Conservation (phyloP, 2,113 vertebrate species). For the Syngnathus scovelli region DNA sequence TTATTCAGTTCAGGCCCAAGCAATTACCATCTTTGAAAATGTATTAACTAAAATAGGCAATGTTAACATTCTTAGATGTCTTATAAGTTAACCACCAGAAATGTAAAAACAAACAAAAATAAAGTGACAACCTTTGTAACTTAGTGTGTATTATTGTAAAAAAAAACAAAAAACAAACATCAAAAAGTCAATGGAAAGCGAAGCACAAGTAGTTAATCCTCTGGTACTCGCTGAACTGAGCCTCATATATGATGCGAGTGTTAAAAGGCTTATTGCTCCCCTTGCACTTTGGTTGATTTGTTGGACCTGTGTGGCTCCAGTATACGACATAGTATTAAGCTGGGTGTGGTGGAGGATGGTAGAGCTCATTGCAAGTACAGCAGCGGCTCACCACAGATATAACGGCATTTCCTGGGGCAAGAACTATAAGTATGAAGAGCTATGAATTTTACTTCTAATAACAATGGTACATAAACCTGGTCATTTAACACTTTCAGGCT, state of each 20-base stretch:
- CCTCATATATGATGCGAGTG: not conserved
- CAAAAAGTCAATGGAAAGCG: not conserved
- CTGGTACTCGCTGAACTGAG: conserved; percentile 1
- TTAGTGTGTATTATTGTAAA: not conserved
- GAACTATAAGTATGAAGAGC: not conserved
- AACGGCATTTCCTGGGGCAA: not conserved
- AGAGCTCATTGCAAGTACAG: not conserved
- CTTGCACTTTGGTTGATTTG: not conserved
- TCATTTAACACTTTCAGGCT: not conserved
- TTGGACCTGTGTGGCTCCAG: not conserved
- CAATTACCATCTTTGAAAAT: not conserved
- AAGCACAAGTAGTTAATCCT: not conserved
- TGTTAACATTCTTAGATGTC: not conserved
- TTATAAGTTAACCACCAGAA: not conserved
- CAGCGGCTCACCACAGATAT: not conserved
- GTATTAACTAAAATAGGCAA: not conserved
- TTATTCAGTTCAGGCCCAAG: too few species aligned
- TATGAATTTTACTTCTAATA: not conserved
- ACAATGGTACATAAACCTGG: not conserved
- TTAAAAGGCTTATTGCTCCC: not conserved
- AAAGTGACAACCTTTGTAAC: not conserved
- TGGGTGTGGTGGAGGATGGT: not conserved
- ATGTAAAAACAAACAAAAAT: not conserved
- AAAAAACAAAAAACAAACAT: too few species aligned
- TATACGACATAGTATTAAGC: not conserved